Evolutionary conservation across 2,797 vertebrate genomes (phyloP).

Genomic region (Arrhamphus sclerolepis): DNA sequence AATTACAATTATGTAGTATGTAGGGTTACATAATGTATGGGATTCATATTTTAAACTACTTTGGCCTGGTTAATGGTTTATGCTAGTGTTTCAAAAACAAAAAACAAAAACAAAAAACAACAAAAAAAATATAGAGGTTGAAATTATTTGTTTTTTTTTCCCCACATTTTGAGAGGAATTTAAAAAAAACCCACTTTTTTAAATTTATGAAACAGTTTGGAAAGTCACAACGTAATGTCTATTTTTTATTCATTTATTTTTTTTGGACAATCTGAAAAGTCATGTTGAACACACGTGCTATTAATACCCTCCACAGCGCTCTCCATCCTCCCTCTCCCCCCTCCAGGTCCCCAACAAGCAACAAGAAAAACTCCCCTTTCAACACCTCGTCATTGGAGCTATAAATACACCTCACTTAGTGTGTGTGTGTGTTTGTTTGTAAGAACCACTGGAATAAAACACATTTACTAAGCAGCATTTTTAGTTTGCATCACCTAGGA

Average conservation of each 20-base stretch:
- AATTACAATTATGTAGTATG: background rate
- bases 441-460: background rate
- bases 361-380: slow-evolving; percentile 83
- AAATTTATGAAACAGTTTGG: slow-evolving; percentile 15
- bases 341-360: slow-evolving; percentile 62
- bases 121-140: too few species aligned
- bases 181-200: background rate
- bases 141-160: background rate
- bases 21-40: background rate
- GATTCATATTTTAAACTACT: background rate
- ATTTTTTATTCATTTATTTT: background rate
- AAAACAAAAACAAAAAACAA: too few species aligned
- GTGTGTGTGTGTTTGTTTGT: slow-evolving; percentile 34
- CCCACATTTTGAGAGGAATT: background rate
- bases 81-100: too few species aligned
- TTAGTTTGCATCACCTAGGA: too few species aligned
- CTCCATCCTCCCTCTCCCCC: slow-evolving; percentile 59
- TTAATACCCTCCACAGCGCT: slow-evolving; percentile 71
- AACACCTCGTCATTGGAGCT: slow-evolving; percentile 75
- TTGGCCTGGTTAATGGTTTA: background rate
- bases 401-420: slow-evolving; percentile 77
- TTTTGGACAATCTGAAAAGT: slow-evolving; percentile 33
- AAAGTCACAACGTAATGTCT: slow-evolving; percentile 1
- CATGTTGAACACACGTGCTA: slow-evolving; percentile 71
- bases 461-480: too few species aligned